Evolutionary conservation across 64 coral and sea anemone species (phyloP), one percentile per base, ranked within the genome.

Genomic region (Trachythela sp.): DNA sequence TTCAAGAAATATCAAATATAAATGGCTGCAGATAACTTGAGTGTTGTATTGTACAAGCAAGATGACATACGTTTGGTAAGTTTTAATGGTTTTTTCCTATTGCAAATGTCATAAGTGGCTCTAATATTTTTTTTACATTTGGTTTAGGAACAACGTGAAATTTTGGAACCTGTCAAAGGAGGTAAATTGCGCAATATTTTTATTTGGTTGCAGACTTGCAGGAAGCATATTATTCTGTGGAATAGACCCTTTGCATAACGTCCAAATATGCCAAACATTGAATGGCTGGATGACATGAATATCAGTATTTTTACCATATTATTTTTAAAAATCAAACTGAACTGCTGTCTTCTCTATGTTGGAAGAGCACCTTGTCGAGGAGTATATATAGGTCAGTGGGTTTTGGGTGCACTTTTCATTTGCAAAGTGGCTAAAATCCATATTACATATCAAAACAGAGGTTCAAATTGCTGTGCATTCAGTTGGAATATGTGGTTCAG

Each of bases 401-500:
- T 45, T 6, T 45, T 45, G 42, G 4, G 42, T 6, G 42, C 42
- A 6, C 42, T 45, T 6, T 45, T 45, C n/a, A n/a, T n/a, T n/a
- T n/a, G n/a, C n/a, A n/a, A n/a, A n/a, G n/a, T n/a, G n/a, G n/a
- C n/a, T 15, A 5, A 80, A 37, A 13, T 0, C 15, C 30, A 3
- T 29, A 34, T 80, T 14, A 37, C 2, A 36, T 29, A 35, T 80
- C 30, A 29, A 29, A n/a, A 40, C 31, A 80, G 75, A 80, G 31
- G 75, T 80, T 39, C 75, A 80, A 80, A 22, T 80, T 80, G 75
- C 75, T 17, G 38, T 80, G 13, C 75, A 80, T 22, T 80, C 75
- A 29, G 75, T 80, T 80, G 75, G 75, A 37, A 80, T 80, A 80
- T 80, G 75, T 80, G 75, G 75, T 80, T 80, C 75, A 4, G 75